Evolutionary conservation across 2,888 invertebrate genomes (phyloP).

Genomic region (Pandemis cinnamomeana): DNA sequence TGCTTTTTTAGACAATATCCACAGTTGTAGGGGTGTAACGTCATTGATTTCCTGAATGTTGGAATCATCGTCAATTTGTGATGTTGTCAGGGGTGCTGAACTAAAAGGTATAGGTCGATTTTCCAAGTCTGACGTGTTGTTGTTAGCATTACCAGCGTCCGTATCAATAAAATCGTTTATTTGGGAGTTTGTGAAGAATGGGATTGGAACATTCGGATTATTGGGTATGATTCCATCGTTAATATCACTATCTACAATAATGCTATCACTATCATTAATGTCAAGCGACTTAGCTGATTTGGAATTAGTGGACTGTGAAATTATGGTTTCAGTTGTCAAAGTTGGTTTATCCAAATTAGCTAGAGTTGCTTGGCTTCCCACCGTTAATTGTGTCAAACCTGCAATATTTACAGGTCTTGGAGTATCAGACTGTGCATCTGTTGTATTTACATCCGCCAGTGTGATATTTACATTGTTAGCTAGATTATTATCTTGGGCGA

Average conservation of each 20-base stretch:
- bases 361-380: slow-evolving; percentile 59
- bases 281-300: slow-evolving; percentile 55
- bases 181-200: slow-evolving; percentile 70
- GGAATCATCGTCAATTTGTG: slow-evolving; percentile 47
- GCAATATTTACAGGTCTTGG: slow-evolving; percentile 68
- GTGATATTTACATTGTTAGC: slow-evolving; percentile 71
- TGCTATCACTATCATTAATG: slow-evolving; percentile 52
- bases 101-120: slow-evolving; percentile 48
- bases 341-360: slow-evolving; percentile 41
- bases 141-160: slow-evolving; percentile 47
- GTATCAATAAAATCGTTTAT: slow-evolving; percentile 58
- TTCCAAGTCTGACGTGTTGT: slow-evolving; percentile 45
- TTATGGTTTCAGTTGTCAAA: slow-evolving; percentile 41
- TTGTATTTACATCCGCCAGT: slow-evolving; percentile 54
- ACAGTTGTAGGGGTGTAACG: slow-evolving; percentile 71
- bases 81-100: slow-evolving; percentile 41
- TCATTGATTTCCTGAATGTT: slow-evolving; percentile 62
- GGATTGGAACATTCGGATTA: slow-evolving; percentile 62
- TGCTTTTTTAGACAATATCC: slow-evolving; percentile 80
- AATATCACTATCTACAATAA: slow-evolving; percentile 52
- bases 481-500: slow-evolving; percentile 66
- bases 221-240: slow-evolving; percentile 49
- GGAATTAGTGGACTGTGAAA: slow-evolving; percentile 43
- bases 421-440: slow-evolving; percentile 49
- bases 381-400: slow-evolving; percentile 50